Conservation (phyloP, 1,140 invertebrate genomes). For the Contarinia nasturtii region DNA sequence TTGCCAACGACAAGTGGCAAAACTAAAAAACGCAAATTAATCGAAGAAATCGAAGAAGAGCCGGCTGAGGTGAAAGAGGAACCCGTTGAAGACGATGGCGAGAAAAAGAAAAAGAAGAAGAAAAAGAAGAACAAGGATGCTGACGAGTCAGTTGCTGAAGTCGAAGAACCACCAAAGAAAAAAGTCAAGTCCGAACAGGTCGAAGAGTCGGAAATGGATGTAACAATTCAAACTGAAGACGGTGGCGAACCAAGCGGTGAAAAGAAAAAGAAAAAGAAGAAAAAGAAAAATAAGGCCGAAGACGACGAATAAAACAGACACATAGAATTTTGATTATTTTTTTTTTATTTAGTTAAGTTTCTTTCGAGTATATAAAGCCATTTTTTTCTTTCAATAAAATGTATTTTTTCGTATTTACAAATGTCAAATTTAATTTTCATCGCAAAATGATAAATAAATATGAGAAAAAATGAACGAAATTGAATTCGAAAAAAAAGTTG, state of each 20-base stretch:
- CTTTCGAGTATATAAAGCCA: too few relatives aligned
- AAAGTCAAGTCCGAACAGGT: conserved; percentile 7
- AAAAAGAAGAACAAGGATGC: conserved; percentile 17
- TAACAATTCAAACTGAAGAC: conserved; percentile 3
- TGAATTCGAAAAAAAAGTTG: too few relatives aligned
- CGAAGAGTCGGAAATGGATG: conserved; percentile 5
- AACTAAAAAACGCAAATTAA: conserved; percentile 13
- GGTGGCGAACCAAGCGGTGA: conserved; percentile 7
- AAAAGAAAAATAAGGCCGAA: not conserved
- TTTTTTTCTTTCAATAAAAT: too few relatives aligned
- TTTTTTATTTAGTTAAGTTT: too few relatives aligned
- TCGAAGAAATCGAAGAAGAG: conserved; percentile 8
- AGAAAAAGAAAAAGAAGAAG: conserved; percentile 28
- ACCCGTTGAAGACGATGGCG: conserved; percentile 11
- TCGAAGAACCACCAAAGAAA: conserved; percentile 9
- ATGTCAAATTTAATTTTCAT: too few relatives aligned
- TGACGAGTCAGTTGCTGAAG: conserved; percentile 7
- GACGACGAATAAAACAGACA: not conserved
- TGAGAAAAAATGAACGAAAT: too few relatives aligned
- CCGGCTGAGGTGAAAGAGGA: conserved; percentile 9
- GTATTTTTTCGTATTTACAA: too few relatives aligned
- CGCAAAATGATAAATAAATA: too few relatives aligned
- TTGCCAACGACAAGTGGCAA: conserved; percentile 27
- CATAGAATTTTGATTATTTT: too few relatives aligned
- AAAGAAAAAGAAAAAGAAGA: conserved; percentile 8